A percentile compares a stretch with the other conserved stretches of the same genome.
phyloP scores from a whole-genome alignment of 2,113 vertebrate genomes.

The Motacilla alba region DNA sequence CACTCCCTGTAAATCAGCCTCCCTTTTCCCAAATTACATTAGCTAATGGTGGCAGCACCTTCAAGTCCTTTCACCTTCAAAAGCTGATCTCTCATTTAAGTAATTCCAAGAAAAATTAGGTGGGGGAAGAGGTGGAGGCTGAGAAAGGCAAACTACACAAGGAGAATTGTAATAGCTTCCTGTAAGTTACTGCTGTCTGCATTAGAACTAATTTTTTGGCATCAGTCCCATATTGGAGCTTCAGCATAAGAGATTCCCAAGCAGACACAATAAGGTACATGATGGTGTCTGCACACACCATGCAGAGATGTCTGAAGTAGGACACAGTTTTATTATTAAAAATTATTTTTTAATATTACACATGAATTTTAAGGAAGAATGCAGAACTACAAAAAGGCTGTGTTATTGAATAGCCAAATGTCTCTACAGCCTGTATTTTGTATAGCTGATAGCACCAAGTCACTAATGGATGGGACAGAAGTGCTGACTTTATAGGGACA shows the following conservation, averaged over 20 bases:
- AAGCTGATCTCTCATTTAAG: not conserved
- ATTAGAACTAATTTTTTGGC: not conserved
- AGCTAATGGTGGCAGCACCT: conserved; percentile 41
- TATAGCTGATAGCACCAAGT: not conserved
- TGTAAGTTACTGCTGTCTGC: not conserved
- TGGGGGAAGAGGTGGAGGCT: not conserved
- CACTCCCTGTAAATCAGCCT: not conserved
- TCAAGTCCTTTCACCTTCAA: conserved; percentile 20
- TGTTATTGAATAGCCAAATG: not conserved
- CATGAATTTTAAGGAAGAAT: not conserved
- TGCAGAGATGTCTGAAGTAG: not conserved
- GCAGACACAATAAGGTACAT: not conserved
- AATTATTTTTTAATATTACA: not conserved
- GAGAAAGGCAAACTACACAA: not conserved
- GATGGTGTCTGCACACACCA: not conserved
- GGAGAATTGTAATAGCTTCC: conserved; percentile 37
- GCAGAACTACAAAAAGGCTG: not conserved
- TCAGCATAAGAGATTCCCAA: not conserved
- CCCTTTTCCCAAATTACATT: conserved; percentile 7
- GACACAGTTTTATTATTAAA: not conserved
- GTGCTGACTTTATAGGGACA: not conserved
- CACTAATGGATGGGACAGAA: not conserved
- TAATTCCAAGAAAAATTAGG: conserved; percentile 22
- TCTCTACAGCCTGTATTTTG: not conserved
- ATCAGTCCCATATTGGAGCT: not conserved